These are phyloP conservation scores for Chiloscyllium punctatum DNA, from an alignment of 2,797 vertebrate genomes.

Conservation along the genomic window DNA sequence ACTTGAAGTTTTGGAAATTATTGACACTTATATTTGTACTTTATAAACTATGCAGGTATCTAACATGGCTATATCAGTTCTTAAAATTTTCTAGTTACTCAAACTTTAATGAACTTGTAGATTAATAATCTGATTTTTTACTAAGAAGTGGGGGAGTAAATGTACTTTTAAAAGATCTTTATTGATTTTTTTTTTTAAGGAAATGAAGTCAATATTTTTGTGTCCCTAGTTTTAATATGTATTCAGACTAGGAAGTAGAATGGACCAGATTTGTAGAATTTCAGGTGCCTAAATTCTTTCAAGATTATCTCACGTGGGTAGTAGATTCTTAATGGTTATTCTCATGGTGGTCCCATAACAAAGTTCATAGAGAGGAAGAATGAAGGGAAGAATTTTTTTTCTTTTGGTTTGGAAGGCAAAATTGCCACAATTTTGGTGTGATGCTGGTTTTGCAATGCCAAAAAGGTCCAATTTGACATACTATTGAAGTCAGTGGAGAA, in stretches of 20 bases:
- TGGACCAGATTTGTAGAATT: background rate
- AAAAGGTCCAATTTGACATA: background rate
- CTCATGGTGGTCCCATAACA: too few relatives aligned
- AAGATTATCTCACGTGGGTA: background rate
- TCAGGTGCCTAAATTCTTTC: background rate
- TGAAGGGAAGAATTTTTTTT: background rate
- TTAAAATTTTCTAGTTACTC: background rate
- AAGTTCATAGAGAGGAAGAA: background rate
- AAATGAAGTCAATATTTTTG: slow-evolving; percentile 25
- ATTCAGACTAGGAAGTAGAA: background rate
- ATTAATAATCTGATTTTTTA: background rate
- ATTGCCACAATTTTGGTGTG: background rate
- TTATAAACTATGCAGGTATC: slow-evolving; percentile 13
- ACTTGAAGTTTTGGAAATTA: slow-evolving; percentile 25
- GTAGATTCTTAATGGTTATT: background rate
- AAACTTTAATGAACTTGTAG: slow-evolving; percentile 6
- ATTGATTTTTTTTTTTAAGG: background rate
- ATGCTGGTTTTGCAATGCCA: background rate
- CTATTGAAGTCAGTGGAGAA: background rate
- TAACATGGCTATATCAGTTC: slow-evolving; percentile 22
- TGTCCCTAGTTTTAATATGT: background rate
- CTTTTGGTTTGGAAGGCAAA: background rate
- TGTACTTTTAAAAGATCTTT: slow-evolving; percentile 1
- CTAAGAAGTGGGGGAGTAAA: background rate
- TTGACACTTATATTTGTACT: background rate